phyloP scores from a whole-genome alignment of 2,797 vertebrate species.

The Rhinoraja longicauda region DNA sequence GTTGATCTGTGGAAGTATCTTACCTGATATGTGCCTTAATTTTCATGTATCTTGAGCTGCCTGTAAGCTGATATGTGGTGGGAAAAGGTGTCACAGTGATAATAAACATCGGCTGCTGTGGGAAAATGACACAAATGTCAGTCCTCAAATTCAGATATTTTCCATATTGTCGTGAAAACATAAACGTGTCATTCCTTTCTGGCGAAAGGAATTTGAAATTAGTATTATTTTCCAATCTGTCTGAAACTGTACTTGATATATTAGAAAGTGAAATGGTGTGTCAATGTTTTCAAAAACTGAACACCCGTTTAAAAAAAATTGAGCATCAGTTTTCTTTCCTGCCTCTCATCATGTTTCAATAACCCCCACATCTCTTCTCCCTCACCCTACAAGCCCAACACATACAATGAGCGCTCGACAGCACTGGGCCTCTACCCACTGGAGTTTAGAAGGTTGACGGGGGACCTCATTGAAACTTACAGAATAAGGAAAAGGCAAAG shows the following conservation, averaged over 20 bases:
- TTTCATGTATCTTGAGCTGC: not conserved
- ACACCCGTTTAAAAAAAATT: not conserved
- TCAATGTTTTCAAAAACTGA: too few species aligned
- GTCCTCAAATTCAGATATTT: conserved; percentile 12
- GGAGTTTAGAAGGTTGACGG: too few species aligned
- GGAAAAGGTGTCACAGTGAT: not conserved
- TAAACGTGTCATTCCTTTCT: not conserved
- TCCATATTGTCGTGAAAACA: not conserved
- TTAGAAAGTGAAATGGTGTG: not conserved
- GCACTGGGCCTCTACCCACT: too few species aligned
- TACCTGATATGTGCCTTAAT: not conserved
- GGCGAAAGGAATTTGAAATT: not conserved
- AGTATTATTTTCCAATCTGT: not conserved
- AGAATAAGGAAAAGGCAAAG: too few species aligned
- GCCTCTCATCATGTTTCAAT: not conserved
- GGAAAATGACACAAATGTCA: not conserved
- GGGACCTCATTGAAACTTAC: too few species aligned
- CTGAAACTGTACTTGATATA: not conserved
- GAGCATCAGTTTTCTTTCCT: not conserved
- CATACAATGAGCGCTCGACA: too few species aligned
- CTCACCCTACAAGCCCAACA: too few species aligned
- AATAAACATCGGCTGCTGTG: not conserved
- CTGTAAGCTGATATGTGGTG: not conserved
- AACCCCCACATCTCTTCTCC: not conserved
- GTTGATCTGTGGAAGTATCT: not conserved